A percentile compares a stretch with the other conserved stretches of the same genome.
Conservation (phyloP, 2,113 vertebrate species). For the Dipodomys merriami region DNA sequence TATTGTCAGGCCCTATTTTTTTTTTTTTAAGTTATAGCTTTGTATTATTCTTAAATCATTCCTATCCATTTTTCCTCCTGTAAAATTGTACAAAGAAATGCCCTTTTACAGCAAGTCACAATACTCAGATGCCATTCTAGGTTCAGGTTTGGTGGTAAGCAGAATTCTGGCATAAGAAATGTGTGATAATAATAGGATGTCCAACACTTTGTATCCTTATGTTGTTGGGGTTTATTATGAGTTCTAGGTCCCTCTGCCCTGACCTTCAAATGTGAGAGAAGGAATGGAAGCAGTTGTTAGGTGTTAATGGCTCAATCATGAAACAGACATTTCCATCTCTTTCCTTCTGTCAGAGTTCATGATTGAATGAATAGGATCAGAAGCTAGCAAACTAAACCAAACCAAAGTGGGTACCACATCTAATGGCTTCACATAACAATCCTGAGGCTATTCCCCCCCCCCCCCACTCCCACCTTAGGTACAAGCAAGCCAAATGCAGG, state of each 20-base stretch:
- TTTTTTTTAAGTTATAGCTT: not conserved
- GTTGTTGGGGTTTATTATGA: not conserved
- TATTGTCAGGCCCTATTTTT: too few species aligned
- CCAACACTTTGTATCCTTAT: not conserved
- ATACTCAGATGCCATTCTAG: not conserved
- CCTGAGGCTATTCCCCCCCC: not conserved
- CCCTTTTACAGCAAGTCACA: not conserved
- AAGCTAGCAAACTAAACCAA: not conserved
- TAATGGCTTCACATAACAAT: not conserved
- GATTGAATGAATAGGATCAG: not conserved
- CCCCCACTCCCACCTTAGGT: not conserved
- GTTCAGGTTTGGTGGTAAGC: not conserved
- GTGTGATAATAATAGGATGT: not conserved
- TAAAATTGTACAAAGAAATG: not conserved
- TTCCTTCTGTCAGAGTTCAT: not conserved
- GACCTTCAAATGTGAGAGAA: slow-evolving; percentile 45
- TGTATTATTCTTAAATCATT: not conserved
- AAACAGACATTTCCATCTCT: not conserved
- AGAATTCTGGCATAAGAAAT: not conserved
- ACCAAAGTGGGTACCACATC: not conserved
- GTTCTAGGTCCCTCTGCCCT: not conserved
- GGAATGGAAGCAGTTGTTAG: not conserved
- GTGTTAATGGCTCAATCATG: not conserved
- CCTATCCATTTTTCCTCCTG: not conserved
- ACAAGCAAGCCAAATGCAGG: not conserved